Evolutionary conservation across 2,797 vertebrate genomes (phyloP), one percentile per base, ranked within the genome.

Genomic region (Cephalopachus bancanus): DNA sequence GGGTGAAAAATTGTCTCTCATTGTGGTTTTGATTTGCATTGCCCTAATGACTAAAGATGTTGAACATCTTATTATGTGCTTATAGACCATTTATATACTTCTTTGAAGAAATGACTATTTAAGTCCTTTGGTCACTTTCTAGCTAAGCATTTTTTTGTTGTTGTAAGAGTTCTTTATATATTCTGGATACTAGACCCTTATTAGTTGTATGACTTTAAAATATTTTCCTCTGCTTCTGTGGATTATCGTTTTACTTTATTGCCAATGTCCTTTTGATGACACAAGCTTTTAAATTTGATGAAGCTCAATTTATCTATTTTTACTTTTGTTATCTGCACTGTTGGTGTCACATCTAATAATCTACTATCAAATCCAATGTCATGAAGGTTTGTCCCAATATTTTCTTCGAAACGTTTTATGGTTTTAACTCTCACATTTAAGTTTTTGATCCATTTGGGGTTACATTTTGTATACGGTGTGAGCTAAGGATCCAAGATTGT

Each of bases 21-120:
- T 44, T 80, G 19, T 76, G 59, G 59, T 81, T 93, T 91, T 81
- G 9, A 88, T 89, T 81, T 96, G 22, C 28, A 57, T 86, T 91
- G 93, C 33, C 19, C 37, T n/a, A 62, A 10, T 57, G 20, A 89
- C 24, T 71, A 72, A 89, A 49, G 6, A 62, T 20, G 6, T 53
- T 83, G 15, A 64, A 7, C 14, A 83, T 75, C 14, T 71, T 83
- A 87, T 62, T 20, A 71, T 60, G 11, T 75, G 3, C 10, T 83
- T 30, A 75, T 92, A 49, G 28, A 10, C 2, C 4, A 85, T 19
- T 91, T 85, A 67, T 53, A 62, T n/a, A 60, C 11, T 83, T 76
- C 24, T 91, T 95, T 88, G 57, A 20, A 57, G 64, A 95, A 96
- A 65, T 53, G 8, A 72, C 5, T 78, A 33, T 60, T 89, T n/a